Evolutionary conservation across 2,888 invertebrate genomes (phyloP).

Genomic region (Pheosia gnoma): DNA sequence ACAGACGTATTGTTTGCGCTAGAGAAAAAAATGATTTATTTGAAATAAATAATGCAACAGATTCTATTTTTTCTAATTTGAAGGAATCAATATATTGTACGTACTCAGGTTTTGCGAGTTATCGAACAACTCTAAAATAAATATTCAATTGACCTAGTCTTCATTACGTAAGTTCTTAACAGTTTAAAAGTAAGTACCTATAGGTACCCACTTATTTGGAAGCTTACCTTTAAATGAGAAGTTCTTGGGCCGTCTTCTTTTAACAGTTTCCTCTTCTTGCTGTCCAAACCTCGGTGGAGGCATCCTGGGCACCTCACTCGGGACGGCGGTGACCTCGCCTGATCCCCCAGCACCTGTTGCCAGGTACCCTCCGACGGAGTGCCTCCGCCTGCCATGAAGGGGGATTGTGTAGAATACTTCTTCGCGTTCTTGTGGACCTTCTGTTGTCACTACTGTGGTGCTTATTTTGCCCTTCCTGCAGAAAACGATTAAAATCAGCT

Average conservation of each 20-base stretch:
- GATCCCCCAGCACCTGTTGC: slow-evolving; percentile 70
- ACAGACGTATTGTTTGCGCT: no score
- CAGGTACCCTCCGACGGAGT: slow-evolving; percentile 88
- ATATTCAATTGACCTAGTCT: no score
- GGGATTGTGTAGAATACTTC: slow-evolving; percentile 86
- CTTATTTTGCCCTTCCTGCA: slow-evolving; percentile 75
- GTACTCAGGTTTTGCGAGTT: no score
- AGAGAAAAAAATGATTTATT: no score
- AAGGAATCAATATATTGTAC: no score
- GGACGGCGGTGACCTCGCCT: slow-evolving; percentile 75
- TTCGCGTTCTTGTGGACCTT: slow-evolving; percentile 78
- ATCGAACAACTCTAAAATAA: no score
- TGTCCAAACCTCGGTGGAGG: slow-evolving; percentile 74
- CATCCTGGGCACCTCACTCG: slow-evolving; percentile 83
- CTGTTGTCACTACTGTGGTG: slow-evolving; percentile 65
- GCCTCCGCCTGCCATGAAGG: slow-evolving; percentile 81
- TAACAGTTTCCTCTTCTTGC: slow-evolving; percentile 69
- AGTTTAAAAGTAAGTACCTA: no score
- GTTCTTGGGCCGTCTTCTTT: slow-evolving; percentile 70
- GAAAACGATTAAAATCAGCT: not conserved
- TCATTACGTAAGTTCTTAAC: no score
- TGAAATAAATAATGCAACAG: no score
- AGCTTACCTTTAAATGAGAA: slow-evolving; percentile 74
- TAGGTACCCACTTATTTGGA: no score
- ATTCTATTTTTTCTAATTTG: no score